Conservation (phyloP, 2,113 vertebrate genomes). For the Psammodynastes pulverulentus region DNA sequence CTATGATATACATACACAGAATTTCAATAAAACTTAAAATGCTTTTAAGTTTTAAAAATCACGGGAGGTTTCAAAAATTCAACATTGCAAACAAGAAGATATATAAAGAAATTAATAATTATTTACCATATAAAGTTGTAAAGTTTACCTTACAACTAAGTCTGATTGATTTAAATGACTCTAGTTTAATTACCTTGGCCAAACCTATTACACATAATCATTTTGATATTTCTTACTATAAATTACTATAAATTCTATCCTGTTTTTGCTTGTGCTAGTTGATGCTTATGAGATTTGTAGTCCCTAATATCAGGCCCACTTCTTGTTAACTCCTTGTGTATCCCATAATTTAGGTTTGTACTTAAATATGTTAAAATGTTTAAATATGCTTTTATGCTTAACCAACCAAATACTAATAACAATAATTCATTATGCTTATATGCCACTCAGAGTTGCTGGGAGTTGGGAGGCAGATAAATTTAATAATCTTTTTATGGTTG, state of each 20-base stretch:
- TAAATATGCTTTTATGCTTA: neutral
- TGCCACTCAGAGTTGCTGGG: neutral
- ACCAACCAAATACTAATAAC: neutral
- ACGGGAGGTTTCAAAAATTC: neutral
- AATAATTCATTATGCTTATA: neutral
- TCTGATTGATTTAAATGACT: neutral
- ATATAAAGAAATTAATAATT: neutral
- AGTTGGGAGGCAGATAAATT: neutral
- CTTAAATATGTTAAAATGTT: neutral
- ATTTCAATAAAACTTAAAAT: slow-evolving; percentile 8
- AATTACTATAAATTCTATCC: too few relatives aligned
- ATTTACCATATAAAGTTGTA: neutral
- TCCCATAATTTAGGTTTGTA: neutral
- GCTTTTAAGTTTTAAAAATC: neutral
- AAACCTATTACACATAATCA: neutral
- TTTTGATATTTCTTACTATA: neutral
- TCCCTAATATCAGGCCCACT: neutral
- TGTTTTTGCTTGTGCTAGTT: neutral
- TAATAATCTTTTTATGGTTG: neutral
- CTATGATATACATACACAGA: neutral
- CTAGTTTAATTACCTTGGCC: neutral
- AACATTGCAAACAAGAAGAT: neutral
- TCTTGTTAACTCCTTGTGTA: neutral
- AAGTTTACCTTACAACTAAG: neutral
- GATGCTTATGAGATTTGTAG: neutral